These are phyloP conservation scores for Nasonia longicornis DNA, from an alignment of 1,140 invertebrate genomes.

Conservation along the genomic window DNA sequence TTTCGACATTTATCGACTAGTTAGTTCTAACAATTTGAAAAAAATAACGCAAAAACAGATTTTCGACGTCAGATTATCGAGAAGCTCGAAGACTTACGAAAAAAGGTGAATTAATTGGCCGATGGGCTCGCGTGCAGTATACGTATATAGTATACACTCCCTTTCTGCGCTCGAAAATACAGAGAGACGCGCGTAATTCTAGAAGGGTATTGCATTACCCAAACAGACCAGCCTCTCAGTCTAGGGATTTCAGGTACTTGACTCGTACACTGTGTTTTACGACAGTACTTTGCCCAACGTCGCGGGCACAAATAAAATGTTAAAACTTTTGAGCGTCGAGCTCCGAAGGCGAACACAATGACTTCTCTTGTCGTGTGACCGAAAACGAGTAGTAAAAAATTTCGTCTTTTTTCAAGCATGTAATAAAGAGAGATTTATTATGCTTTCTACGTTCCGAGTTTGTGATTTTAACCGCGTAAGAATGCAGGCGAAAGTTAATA, in stretches of 20 bases:
- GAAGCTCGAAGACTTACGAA: slow-evolving; percentile 31
- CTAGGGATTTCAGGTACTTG: slow-evolving; percentile 33
- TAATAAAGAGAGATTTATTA: background rate
- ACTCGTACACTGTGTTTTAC: slow-evolving; percentile 26
- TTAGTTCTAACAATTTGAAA: too few species aligned
- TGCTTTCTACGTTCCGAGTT: background rate
- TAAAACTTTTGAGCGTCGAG: background rate
- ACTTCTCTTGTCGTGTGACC: background rate
- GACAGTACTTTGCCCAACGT: background rate
- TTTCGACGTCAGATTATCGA: background rate
- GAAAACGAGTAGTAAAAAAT: background rate
- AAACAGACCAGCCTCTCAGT: slow-evolving; percentile 53
- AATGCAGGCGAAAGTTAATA: background rate
- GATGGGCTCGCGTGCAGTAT: slow-evolving; percentile 39
- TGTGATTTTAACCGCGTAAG: background rate
- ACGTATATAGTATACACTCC: background rate
- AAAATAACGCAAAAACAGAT: too few species aligned
- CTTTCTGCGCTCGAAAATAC: slow-evolving; percentile 57
- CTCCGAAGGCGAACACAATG: background rate
- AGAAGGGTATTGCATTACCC: slow-evolving; percentile 65
- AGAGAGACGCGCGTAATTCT: slow-evolving; percentile 54
- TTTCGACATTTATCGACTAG: too few species aligned
- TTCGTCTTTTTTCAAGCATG: background rate
- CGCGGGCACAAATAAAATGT: background rate
- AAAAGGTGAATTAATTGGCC: slow-evolving; percentile 50